Percentiles rank a stretch among this genome's conserved stretches.
These are phyloP conservation scores for Phoenicopterus ruber DNA, from an alignment of 2,113 vertebrate species.

Conservation along the genomic window DNA sequence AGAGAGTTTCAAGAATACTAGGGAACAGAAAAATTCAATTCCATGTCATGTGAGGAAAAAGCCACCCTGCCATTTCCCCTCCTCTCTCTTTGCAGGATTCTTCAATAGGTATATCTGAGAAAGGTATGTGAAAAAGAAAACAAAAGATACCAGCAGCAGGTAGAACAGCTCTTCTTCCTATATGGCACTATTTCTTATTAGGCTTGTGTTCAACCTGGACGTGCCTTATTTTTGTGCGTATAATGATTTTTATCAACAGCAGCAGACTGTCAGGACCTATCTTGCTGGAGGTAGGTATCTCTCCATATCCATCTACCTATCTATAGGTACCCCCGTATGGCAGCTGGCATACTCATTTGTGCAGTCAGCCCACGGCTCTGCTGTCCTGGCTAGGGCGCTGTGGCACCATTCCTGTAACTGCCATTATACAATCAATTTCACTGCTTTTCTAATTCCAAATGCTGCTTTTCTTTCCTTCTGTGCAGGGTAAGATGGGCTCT, in stretches of 20 bases:
- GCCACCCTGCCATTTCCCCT: neutral
- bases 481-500: constrained; percentile 2
- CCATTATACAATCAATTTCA: neutral
- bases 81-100: neutral
- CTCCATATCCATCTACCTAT: neutral
- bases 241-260: neutral
- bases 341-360: neutral
- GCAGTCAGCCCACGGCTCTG: neutral
- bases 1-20: neutral
- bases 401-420: neutral
- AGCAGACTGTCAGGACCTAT: neutral
- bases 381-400: neutral
- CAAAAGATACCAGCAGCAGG: neutral
- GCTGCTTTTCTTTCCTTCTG: neutral
- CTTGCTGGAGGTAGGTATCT: neutral
- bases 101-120: neutral
- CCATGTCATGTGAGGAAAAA: neutral
- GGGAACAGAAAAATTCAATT: neutral
- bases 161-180: neutral
- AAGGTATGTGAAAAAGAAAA: neutral
- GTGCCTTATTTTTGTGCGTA: neutral
- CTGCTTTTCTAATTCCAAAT: neutral
- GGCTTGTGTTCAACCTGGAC: neutral
- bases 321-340: neutral
- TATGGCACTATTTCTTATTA: neutral